phyloP scores from a whole-genome alignment of 2,113 vertebrate genomes.

The Eudyptes chrysolophus region DNA sequence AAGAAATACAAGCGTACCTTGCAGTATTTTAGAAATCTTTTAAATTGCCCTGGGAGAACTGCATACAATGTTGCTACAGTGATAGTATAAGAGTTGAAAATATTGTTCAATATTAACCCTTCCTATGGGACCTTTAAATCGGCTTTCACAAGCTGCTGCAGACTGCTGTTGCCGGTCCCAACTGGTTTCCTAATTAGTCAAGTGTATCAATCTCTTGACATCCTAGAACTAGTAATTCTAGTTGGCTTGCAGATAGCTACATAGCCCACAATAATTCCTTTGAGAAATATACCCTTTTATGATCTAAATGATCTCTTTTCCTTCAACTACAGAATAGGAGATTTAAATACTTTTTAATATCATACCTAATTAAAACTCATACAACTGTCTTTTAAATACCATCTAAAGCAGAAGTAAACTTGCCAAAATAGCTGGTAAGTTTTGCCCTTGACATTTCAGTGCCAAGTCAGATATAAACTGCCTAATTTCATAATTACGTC shows the following conservation, averaged over 20 bases:
- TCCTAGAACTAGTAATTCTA: not conserved
- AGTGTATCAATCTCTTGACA: constrained; percentile 10
- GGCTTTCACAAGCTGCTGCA: not conserved
- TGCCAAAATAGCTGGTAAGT: not conserved
- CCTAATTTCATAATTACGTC: not conserved
- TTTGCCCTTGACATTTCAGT: constrained; percentile 36
- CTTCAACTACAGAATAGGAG: not conserved
- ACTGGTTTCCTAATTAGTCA: constrained; percentile 4
- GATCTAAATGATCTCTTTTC: not conserved
- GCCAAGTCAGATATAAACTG: constrained; percentile 5
- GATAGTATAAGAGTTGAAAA: not conserved
- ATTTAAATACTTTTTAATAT: constrained; percentile 18
- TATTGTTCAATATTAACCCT: not conserved
- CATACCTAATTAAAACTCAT: constrained; percentile 5
- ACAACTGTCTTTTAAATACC: constrained; percentile 6
- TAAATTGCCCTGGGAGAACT: not conserved
- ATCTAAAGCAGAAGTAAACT: constrained; percentile 31
- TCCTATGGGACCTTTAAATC: not conserved
- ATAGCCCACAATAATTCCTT: not conserved
- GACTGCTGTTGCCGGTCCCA: not conserved
- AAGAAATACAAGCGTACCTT: not conserved
- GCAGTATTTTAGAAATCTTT: not conserved
- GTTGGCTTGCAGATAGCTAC: not conserved
- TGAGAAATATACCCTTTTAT: constrained; percentile 1
- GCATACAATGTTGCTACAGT: not conserved